Conservation (phyloP, 2,797 vertebrate genomes). For the Cossypha niveicapilla region DNA sequence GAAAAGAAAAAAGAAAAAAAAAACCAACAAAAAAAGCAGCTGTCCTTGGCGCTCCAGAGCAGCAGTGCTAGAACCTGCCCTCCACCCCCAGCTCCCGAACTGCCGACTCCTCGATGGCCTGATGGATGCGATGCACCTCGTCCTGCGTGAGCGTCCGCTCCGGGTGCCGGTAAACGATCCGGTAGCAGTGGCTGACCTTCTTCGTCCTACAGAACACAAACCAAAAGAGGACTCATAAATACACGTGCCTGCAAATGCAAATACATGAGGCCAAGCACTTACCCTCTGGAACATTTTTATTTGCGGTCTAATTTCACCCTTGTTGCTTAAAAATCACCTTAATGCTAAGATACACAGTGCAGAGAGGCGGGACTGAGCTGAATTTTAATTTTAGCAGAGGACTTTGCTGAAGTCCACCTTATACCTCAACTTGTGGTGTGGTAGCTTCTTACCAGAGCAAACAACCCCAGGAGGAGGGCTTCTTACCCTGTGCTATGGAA, state of each 20-base stretch:
- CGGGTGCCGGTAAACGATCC: slow-evolving; percentile 89
- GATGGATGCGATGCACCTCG: slow-evolving; percentile 82
- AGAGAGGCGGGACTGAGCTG: not conserved
- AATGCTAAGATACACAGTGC: slow-evolving; percentile 27
- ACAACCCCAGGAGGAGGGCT: not conserved
- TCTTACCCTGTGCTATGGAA: not conserved
- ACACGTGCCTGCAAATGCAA: not conserved
- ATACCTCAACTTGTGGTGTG: not conserved
- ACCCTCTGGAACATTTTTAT: not conserved
- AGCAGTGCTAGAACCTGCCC: slow-evolving; percentile 80
- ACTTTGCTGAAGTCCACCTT: not conserved
- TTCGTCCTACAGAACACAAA: slow-evolving; percentile 77
- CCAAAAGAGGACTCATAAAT: slow-evolving; percentile 7
- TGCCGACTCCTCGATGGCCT: slow-evolving; percentile 73
- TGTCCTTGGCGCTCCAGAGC: not conserved
- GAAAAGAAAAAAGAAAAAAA: not conserved
- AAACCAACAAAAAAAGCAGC: not conserved
- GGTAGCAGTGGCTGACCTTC: slow-evolving; percentile 89
- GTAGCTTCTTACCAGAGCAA: not conserved
- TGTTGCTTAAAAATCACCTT: slow-evolving; percentile 32
- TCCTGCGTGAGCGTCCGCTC: slow-evolving; percentile 87
- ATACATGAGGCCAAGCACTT: not conserved
- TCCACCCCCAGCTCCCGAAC: slow-evolving; percentile 83
- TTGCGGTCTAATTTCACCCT: slow-evolving; percentile 5
- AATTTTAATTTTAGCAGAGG: slow-evolving; percentile 26